Evolutionary conservation across 53 echinoderm and acorn worm genomes (phyloP).

Genomic region (Zoroaster sp.): DNA sequence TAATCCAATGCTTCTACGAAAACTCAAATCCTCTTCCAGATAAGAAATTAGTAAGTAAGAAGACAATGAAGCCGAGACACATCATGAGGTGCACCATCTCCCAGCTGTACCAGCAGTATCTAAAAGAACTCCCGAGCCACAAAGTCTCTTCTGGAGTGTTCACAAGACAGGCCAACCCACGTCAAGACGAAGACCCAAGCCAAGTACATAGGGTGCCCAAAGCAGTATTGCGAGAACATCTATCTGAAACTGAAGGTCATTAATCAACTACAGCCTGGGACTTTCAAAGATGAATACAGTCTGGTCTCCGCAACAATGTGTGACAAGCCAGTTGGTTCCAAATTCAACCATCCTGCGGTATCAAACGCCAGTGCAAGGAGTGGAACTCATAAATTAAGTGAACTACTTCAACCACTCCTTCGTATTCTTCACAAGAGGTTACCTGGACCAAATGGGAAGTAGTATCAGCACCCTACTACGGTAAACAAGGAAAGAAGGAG

Average conservation of each 20-base stretch:
- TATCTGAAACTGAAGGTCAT: constrained; percentile 46
- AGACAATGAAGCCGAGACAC: constrained; percentile 21
- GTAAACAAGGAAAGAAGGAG: constrained; percentile 10
- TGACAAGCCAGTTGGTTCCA: neutral
- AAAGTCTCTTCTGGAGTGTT: constrained; percentile 34
- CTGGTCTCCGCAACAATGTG: constrained; percentile 43
- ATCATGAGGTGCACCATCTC: constrained; percentile 32
- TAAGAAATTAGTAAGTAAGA: constrained; percentile 72
- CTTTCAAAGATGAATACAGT: constrained; percentile 38
- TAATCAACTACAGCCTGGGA: constrained; percentile 31
- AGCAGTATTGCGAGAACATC: constrained; percentile 70
- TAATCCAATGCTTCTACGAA: constrained; percentile 43
- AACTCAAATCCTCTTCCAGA: constrained; percentile 60
- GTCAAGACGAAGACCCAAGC: constrained; percentile 35
- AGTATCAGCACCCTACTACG: neutral
- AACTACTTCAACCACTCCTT: constrained; percentile 4
- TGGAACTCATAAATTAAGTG: constrained; percentile 49
- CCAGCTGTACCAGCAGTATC: constrained; percentile 29
- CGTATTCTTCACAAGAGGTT: neutral
- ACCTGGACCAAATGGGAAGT: constrained; percentile 47
- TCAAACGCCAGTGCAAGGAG: constrained; percentile 26
- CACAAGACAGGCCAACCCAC: constrained; percentile 49
- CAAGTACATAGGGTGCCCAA: constrained; percentile 63
- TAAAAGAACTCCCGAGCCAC: constrained; percentile 29
- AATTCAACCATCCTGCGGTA: constrained; percentile 49